Percentiles rank a stretch among this genome's conserved stretches.
These are phyloP conservation scores for Neodiprion virginianus DNA, from an alignment of 1,140 invertebrate genomes.

Conservation along the genomic window DNA sequence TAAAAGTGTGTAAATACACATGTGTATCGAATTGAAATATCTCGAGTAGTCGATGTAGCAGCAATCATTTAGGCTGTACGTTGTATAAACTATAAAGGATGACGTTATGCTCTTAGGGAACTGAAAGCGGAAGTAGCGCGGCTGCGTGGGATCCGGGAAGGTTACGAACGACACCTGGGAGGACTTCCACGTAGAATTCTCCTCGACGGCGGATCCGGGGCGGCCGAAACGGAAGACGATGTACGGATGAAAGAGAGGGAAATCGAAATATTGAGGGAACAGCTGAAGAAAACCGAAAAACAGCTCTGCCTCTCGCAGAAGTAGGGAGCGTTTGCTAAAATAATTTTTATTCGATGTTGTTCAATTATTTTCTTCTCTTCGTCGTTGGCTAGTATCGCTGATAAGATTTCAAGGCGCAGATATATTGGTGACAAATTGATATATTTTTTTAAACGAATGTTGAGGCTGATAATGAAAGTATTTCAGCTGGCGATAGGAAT, in stretches of 20 bases:
- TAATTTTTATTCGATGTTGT: not conserved
- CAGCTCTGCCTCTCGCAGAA: constrained; percentile 54
- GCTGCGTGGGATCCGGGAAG: constrained; percentile 65
- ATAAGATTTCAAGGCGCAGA: no score
- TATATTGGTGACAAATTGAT: no score
- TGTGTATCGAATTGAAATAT: not conserved
- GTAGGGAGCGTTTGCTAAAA: constrained; percentile 36
- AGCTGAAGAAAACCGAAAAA: constrained; percentile 66
- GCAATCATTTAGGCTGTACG: no score
- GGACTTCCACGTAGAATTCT: constrained; percentile 41
- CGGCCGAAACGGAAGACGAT: constrained; percentile 52
- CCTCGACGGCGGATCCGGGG: constrained; percentile 43
- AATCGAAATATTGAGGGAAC: constrained; percentile 65
- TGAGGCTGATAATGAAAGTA: no score
- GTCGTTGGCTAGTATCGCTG: no score
- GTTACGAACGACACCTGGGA: constrained; percentile 62
- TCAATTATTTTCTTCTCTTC: not conserved
- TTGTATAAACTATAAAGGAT: no score
- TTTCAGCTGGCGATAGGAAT: no score
- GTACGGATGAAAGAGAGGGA: constrained; percentile 66
- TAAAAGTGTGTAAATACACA: constrained; percentile 4
- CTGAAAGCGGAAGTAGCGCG: constrained; percentile 74
- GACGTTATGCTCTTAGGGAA: constrained; percentile 50
- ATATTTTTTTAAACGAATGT: no score
- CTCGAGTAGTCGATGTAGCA: no score